Conservation (phyloP, 2,113 vertebrate genomes). For the Corydoras sp. region DNA sequence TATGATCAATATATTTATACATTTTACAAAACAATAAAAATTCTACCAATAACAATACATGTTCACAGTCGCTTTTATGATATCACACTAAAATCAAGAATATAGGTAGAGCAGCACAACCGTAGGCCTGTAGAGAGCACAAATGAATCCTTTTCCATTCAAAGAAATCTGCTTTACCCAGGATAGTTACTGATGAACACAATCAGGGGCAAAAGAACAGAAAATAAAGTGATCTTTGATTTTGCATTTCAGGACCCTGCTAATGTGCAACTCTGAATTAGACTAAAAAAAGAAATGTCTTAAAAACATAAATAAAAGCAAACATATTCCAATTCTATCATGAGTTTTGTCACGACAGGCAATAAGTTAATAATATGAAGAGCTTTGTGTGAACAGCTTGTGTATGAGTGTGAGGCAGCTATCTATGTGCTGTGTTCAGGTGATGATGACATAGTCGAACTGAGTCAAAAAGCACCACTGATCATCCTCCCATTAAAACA, state of each 20-base stretch:
- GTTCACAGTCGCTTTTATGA: slow-evolving; percentile 69
- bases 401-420: slow-evolving; percentile 27
- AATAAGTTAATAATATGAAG: slow-evolving; percentile 20
- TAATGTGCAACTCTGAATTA: slow-evolving; percentile 16
- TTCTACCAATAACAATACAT: slow-evolving; percentile 67
- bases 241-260: slow-evolving; percentile 5
- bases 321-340: slow-evolving; percentile 35
- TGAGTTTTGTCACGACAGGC: slow-evolving; percentile 28
- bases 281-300: slow-evolving; percentile 40
- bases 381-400: slow-evolving; percentile 31
- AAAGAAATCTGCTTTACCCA: background rate
- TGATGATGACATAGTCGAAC: slow-evolving; percentile 22
- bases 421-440: slow-evolving; percentile 37
- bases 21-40: slow-evolving; percentile 67
- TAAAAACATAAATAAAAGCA: slow-evolving; percentile 35
- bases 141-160: slow-evolving; percentile 49
- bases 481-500: slow-evolving; percentile 21
- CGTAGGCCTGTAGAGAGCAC: slow-evolving; percentile 25
- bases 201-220: slow-evolving; percentile 5
- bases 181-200: background rate
- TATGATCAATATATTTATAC: slow-evolving; percentile 63
- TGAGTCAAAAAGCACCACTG: slow-evolving; percentile 20
- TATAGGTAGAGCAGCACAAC: slow-evolving; percentile 49
- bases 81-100: slow-evolving; percentile 60
- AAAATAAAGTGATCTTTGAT: slow-evolving; percentile 3